Base-by-base conservation (phyloP, 2,113 vertebrate species). In the Phyllopteryx taeniolatus region DNA sequence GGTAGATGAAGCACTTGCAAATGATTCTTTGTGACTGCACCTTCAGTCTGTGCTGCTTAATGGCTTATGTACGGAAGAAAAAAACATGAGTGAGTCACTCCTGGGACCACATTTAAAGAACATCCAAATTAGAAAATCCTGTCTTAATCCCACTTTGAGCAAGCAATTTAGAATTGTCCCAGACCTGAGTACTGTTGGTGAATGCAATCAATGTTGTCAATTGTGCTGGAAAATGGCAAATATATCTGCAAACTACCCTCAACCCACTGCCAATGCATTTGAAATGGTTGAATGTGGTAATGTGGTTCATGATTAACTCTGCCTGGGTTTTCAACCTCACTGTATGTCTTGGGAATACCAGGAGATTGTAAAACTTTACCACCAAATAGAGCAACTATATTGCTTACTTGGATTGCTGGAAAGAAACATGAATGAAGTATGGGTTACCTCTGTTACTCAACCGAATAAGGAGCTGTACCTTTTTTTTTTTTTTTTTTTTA, bases 91-190 rank as follows among this genome's bases (percentile, higher is more conserved):
- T 74, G 84, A 87, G 43, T 85, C 75, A 78, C 79, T 86, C 79
- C 74, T 77, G 76, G 71, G 68, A 75, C 76, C 69, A 80, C 71
- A 75, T 81, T 81, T 77, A 76, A 81, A 68, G 67, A 82, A 83
- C 77, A 82, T 75, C 53, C 11, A 19, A 83, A 85, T 78, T 81
- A 84, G 70, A 87, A 83, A 87, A 86, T 68, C 75, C 76, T 66
- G 51, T 79, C 76, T 77, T 82, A 84, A 85, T 86, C 84, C 83
- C 83, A 83, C 63, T 82, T 83, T 77, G 71, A 85, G 76, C 57
- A 86, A 84, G 80, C 79, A 83, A 86, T 85, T 85, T 80, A 27
- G 73, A 72, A 14, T 70, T 83, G 53, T 73, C 69, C 46, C 9
- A 47, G 71, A 67, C 74, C 67, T 62, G 60, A 54, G 51, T n/a